phyloP scores from a whole-genome alignment of 2,797 vertebrate genomes.

The Mormyrus proboscirostris region DNA sequence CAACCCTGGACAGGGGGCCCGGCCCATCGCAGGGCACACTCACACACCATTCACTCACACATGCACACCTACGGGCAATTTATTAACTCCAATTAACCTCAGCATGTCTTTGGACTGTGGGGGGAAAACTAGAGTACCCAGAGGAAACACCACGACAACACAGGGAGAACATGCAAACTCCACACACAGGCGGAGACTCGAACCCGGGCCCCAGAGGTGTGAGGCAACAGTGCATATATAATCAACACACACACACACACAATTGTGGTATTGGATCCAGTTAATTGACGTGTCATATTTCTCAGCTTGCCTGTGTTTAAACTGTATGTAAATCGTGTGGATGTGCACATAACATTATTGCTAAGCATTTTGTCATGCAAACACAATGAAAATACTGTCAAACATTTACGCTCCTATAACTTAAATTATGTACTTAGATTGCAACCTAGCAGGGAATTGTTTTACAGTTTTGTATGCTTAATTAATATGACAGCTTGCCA shows the following conservation, averaged over 20 bases:
- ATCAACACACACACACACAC: background rate
- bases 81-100: too few relatives aligned
- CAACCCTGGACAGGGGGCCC: too few relatives aligned
- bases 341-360: background rate
- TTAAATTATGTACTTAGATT: background rate
- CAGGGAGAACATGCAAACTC: too few relatives aligned
- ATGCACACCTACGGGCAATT: too few relatives aligned
- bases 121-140: too few relatives aligned
- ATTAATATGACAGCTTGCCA: background rate
- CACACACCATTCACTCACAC: too few relatives aligned
- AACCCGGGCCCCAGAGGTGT: too few relatives aligned
- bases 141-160: too few relatives aligned
- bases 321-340: background rate
- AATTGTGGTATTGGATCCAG: background rate
- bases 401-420: background rate
- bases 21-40: too few relatives aligned
- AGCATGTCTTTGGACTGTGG: too few relatives aligned
- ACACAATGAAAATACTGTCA: background rate
- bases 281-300: background rate
- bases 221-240: background rate
- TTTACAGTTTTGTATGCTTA: background rate
- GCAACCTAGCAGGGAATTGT: background rate
- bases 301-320: background rate
- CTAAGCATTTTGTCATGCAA: background rate
- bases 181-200: too few relatives aligned